phyloP scores from a whole-genome alignment of 1,140 invertebrate genomes.

The Thaumatotibia leucotreta region DNA sequence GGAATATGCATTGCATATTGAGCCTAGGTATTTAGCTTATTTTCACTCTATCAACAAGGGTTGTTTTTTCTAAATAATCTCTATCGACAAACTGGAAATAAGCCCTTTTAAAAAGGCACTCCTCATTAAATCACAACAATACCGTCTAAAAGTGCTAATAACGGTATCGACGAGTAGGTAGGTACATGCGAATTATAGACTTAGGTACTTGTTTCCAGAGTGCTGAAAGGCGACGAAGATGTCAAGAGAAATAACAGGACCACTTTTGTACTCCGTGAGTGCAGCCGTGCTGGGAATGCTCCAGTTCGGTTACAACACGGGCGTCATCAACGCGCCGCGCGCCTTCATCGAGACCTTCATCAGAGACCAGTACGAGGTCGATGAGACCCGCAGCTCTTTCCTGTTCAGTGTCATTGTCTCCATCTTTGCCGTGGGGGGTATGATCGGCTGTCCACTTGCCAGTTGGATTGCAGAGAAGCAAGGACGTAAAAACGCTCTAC shows the following conservation, averaged over 20 bases:
- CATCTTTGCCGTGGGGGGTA: conserved; percentile 96
- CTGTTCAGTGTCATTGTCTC: conserved; percentile 94
- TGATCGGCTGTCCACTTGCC: conserved; percentile 95
- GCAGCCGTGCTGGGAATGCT: conserved; percentile 97
- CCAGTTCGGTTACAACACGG: conserved; percentile 99
- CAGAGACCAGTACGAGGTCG: conserved; percentile 85
- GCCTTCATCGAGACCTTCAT: conserved; percentile 96
- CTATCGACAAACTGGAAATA: too few relatives aligned
- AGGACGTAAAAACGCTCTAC: conserved; percentile 63
- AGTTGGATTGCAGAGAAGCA: conserved; percentile 85
- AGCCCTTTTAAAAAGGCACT: too few relatives aligned
- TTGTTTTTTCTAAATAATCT: too few relatives aligned
- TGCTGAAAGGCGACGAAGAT: conserved; percentile 30
- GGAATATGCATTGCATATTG: too few relatives aligned
- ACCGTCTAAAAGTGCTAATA: too few relatives aligned
- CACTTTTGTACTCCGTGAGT: conserved; percentile 94
- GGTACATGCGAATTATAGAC: too few relatives aligned
- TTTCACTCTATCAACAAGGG: too few relatives aligned
- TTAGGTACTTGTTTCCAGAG: not conserved
- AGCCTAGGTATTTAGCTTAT: too few relatives aligned
- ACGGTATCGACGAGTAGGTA: too few relatives aligned
- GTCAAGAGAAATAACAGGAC: conserved; percentile 86
- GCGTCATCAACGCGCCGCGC: conserved; percentile 98
- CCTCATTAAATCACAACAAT: too few relatives aligned
- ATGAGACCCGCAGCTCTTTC: conserved; percentile 77